A percentile compares a stretch with the other conserved stretches of the same genome.
These are phyloP conservation scores for Cygnus buccinator DNA, from an alignment of 2,113 vertebrate species.

Conservation along the genomic window DNA sequence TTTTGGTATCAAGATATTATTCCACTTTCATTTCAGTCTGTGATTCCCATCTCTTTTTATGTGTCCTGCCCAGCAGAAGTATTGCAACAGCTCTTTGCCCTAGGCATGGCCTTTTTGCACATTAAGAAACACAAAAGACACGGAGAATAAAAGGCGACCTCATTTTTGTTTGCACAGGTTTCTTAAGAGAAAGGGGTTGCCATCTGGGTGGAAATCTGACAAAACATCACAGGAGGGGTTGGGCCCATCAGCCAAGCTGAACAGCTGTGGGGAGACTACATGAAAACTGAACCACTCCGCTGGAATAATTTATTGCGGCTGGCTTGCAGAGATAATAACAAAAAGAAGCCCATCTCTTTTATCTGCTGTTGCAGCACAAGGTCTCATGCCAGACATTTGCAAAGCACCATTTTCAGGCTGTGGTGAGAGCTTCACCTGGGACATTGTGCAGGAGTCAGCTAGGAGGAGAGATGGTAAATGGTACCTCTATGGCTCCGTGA, in stretches of 20 bases:
- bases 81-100: not conserved
- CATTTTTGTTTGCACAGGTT: not conserved
- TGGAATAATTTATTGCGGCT: conserved; percentile 40
- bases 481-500: not conserved
- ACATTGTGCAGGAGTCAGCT: not conserved
- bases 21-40: not conserved
- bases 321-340: not conserved
- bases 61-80: not conserved
- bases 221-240: conserved; percentile 7
- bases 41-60: not conserved
- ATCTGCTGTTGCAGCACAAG: not conserved
- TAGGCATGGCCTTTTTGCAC: not conserved
- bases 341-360: conserved; percentile 26
- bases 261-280: conserved; percentile 40
- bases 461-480: not conserved
- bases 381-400: not conserved
- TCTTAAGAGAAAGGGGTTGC: conserved; percentile 7
- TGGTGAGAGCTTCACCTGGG: not conserved
- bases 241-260: not conserved
- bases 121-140: conserved; percentile 1
- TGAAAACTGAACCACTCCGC: not conserved
- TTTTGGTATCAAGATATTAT: not conserved
- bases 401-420: not conserved
- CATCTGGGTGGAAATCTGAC: conserved; percentile 44
- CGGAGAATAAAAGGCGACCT: not conserved